phyloP scores from a whole-genome alignment of 2,113 vertebrate genomes.

The Tiliqua scincoides region DNA sequence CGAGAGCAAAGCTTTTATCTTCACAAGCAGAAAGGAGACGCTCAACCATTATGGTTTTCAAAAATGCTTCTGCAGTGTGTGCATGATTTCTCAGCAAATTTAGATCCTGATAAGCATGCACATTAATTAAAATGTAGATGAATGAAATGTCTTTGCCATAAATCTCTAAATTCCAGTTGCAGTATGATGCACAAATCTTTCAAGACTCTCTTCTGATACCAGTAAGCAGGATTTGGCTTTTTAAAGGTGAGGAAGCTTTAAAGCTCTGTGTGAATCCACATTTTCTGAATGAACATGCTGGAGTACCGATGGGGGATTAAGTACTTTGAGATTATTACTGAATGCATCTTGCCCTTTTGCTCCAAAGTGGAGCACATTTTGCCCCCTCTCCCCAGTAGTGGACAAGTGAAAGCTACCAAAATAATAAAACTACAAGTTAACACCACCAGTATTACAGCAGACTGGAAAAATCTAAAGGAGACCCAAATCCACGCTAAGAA shows the following conservation, averaged over 20 bases:
- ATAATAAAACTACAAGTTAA: too few species aligned
- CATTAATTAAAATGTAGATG: constrained; percentile 60
- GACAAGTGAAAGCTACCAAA: too few species aligned
- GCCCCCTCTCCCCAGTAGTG: too few species aligned
- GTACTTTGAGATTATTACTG: too few species aligned
- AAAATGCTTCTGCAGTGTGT: constrained; percentile 1
- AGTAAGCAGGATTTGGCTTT: constrained; percentile 27
- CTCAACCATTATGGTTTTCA: constrained; percentile 38
- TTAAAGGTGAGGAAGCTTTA: constrained; percentile 5
- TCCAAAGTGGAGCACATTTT: too few species aligned
- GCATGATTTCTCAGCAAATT: constrained; percentile 53
- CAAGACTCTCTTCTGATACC: neutral
- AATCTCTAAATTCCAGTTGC: constrained; percentile 36
- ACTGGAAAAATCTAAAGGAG: too few species aligned
- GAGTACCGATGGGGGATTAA: neutral
- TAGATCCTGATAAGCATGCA: constrained; percentile 57
- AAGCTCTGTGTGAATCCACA: neutral
- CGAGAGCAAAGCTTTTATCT: constrained; percentile 37
- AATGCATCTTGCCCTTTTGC: too few species aligned
- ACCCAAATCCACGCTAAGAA: neutral
- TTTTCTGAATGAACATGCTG: neutral
- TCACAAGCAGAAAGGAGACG: constrained; percentile 37
- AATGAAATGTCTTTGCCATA: constrained; percentile 42
- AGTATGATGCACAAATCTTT: neutral
- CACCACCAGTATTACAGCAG: too few species aligned